phyloP scores from a whole-genome alignment of 2,797 vertebrate genomes.

The Acanthis flammea region DNA sequence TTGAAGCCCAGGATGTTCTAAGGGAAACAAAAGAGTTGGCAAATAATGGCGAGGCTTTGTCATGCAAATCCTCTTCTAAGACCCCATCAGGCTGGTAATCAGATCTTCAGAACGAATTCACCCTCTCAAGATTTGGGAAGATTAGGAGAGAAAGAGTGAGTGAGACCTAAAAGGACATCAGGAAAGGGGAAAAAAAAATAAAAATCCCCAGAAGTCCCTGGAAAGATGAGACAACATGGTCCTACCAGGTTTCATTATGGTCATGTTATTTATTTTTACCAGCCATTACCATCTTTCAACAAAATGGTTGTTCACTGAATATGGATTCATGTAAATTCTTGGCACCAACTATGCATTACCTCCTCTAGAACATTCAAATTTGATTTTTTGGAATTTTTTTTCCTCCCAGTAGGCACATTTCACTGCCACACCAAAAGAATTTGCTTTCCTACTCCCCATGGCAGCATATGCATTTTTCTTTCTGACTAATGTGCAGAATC shows the following conservation, averaged over 20 bases:
- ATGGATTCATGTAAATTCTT: constrained; percentile 65
- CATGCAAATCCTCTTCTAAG: neutral
- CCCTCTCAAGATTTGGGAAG: neutral
- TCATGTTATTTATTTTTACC: neutral
- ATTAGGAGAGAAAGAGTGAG: neutral
- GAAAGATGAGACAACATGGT: neutral
- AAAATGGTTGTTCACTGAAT: constrained; percentile 59
- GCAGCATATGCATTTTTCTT: constrained; percentile 72
- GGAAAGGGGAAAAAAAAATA: neutral
- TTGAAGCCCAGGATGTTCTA: neutral
- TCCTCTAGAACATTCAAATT: constrained; percentile 43
- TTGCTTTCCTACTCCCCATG: constrained; percentile 58
- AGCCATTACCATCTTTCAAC: constrained; percentile 33
- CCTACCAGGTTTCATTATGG: neutral
- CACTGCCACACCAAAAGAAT: constrained; percentile 47
- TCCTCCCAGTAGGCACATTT: neutral
- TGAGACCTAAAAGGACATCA: neutral
- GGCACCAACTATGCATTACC: constrained; percentile 34
- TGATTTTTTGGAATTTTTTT: neutral
- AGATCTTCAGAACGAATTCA: neutral
- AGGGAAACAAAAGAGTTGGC: neutral
- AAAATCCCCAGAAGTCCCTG: neutral
- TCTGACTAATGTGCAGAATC: constrained; percentile 75
- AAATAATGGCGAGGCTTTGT: neutral
- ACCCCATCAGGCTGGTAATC: neutral